Evolutionary conservation across 1,140 invertebrate genomes (phyloP).

Genomic region (Drosophila setifemur): DNA sequence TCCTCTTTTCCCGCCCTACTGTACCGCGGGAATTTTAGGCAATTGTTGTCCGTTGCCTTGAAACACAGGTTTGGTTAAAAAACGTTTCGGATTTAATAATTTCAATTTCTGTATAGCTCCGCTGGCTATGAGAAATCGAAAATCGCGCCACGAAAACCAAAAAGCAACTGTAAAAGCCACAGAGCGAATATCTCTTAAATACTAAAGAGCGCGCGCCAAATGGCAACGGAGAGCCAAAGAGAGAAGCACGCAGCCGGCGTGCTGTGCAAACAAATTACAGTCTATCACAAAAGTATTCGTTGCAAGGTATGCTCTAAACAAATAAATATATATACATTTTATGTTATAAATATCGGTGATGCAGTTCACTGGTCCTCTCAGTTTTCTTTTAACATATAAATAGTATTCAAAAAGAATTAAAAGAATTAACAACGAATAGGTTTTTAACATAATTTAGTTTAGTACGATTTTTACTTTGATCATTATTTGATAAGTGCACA

Average conservation of each 20-base stretch:
- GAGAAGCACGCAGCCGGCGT: constrained; percentile 4
- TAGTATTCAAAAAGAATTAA: too few relatives aligned
- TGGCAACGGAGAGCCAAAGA: too few relatives aligned
- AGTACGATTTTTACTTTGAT: too few relatives aligned
- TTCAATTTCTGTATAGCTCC: constrained; percentile 25
- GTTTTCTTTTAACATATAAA: too few relatives aligned
- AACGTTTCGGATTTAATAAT: neutral
- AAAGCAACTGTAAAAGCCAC: constrained; percentile 18
- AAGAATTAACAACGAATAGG: too few relatives aligned
- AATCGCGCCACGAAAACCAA: constrained; percentile 16
- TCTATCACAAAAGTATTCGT: too few relatives aligned
- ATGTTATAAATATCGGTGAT: too few relatives aligned
- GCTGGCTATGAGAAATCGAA: constrained; percentile 11
- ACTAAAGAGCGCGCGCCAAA: constrained; percentile 8
- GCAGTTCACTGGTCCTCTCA: too few relatives aligned
- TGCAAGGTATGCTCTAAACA: too few relatives aligned
- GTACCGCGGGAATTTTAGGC: neutral
- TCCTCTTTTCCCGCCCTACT: constrained; percentile 5
- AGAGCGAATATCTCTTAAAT: constrained; percentile 34
- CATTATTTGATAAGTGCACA: too few relatives aligned
- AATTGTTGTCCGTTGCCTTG: neutral
- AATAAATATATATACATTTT: too few relatives aligned
- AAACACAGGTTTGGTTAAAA: constrained; percentile 22
- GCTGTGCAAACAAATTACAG: neutral
- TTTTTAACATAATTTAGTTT: too few relatives aligned